Evolutionary conservation across 2,888 invertebrate genomes (phyloP), one percentile per base, ranked within the genome.

Genomic region (Phortica okadai): DNA sequence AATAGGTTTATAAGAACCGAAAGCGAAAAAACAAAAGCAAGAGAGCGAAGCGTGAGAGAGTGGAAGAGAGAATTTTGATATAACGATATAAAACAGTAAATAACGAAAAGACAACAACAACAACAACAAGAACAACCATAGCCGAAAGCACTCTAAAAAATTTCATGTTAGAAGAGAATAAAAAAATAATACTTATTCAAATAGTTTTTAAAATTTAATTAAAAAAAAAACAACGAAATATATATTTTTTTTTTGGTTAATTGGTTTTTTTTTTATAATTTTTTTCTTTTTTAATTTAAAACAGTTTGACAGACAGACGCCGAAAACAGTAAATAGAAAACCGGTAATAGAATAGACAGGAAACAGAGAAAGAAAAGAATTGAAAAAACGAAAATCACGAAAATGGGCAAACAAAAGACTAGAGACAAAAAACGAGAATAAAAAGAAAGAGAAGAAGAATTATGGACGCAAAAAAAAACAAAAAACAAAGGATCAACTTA

Each of bases 1-100:
- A n/a, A n/a, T 66, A 66, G 78, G 75, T 84, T 85, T 83, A 78
- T 76, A 82, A 85, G 44, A 67, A 59, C 79, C 64, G 72, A 80
- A 75, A 76, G 72, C 45, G 67, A 66, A 67, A 44, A 44, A 58
- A 62, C 54, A 73, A 73, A 58, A 33, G 59, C 42, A 58, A 64
- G 42, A 58, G 56, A 41, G 11, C 62, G 14, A 54, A 73, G 54
- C 70, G 78, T 74, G 14, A 50, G 72, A 74, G 58, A 59, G 76
- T 45, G 45, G 72, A 66, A 66, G 7, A 33, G 14, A 64, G 6
- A 66, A 59, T 73, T 76, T 74, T 45, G 45, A 45, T 76, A 78
- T 78, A 74, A 76, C 76, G 72, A 79, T 78, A 82, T 85, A 21
- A 21, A 84, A 84, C 85, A 82, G 84, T 82, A 81, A 79, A 83